These are phyloP conservation scores for Oscheius sp. DNA, from an alignment of 2,888 invertebrate genomes.

Conservation along the genomic window DNA sequence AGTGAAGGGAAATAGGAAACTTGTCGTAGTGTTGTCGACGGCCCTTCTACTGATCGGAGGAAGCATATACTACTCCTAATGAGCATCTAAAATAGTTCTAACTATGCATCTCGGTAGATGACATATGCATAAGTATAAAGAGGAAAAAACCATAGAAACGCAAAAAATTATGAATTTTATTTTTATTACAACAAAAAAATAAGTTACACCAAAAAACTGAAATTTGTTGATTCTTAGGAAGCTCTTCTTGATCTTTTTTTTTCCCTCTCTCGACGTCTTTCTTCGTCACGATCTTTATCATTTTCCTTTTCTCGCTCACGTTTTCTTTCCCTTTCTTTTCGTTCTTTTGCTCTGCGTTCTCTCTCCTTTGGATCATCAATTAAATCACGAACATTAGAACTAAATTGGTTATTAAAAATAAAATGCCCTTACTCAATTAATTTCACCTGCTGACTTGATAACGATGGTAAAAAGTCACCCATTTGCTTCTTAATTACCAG, in stretches of 20 bases:
- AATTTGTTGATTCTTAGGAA: background rate
- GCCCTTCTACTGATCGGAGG: background rate
- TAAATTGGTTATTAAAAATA: background rate
- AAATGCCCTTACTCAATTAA: conserved; percentile 14
- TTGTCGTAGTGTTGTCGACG: background rate
- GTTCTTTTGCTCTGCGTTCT: conserved; percentile 32
- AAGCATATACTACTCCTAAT: background rate
- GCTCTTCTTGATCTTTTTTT: background rate
- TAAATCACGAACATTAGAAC: background rate
- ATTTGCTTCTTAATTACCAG: conserved; percentile 19
- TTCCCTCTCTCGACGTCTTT: conserved; percentile 24
- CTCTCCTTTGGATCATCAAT: conserved; percentile 19
- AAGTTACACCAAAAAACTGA: background rate
- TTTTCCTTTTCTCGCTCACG: conserved; percentile 28
- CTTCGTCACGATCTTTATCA: conserved; percentile 24
- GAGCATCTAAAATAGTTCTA: too few relatives aligned
- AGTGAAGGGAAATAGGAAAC: conserved; percentile 44
- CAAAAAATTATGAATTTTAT: background rate
- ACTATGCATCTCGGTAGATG: too few relatives aligned
- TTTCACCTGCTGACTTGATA: conserved; percentile 48
- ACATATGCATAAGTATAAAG: background rate
- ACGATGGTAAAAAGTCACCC: conserved; percentile 35
- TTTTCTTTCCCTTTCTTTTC: conserved; percentile 27
- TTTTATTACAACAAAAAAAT: background rate
- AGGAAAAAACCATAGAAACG: background rate